Percentiles rank a stretch among this genome's conserved stretches.
phyloP scores from a whole-genome alignment of 2,113 vertebrate genomes.

The Fulmarus glacialis region DNA sequence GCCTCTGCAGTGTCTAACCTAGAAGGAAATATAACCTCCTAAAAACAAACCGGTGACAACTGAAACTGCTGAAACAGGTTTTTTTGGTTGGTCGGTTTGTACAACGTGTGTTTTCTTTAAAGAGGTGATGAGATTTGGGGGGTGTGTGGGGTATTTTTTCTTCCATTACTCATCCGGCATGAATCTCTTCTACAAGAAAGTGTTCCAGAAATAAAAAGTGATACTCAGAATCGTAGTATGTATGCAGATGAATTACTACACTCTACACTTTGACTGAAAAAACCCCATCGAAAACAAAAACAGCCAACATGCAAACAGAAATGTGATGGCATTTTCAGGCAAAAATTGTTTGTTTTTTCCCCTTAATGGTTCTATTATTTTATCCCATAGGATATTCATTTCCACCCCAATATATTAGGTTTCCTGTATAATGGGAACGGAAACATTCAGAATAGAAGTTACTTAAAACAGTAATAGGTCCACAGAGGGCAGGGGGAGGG shows the following conservation, averaged over 20 bases:
- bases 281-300: neutral
- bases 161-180: conserved; percentile 49
- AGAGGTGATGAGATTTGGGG: conserved; percentile 19
- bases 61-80: neutral
- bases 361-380: neutral
- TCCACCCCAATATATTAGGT: neutral
- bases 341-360: neutral
- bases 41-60: conserved; percentile 16
- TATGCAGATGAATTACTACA: conserved; percentile 31
- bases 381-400: neutral
- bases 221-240: conserved; percentile 47
- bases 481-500: accelerated
- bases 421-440: neutral
- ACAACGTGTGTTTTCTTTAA: conserved; percentile 13
- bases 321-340: neutral
- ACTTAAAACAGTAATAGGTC: neutral
- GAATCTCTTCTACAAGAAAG: conserved; percentile 48
- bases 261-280: neutral
- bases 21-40: neutral
- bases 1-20: neutral
- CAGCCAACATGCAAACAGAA: neutral
- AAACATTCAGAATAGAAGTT: neutral
- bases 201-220: conserved; percentile 59
- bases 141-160: neutral
- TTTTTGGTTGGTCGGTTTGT: neutral